phyloP scores from a whole-genome alignment of 2,113 vertebrate genomes.

The Oreochromis tanganicae region DNA sequence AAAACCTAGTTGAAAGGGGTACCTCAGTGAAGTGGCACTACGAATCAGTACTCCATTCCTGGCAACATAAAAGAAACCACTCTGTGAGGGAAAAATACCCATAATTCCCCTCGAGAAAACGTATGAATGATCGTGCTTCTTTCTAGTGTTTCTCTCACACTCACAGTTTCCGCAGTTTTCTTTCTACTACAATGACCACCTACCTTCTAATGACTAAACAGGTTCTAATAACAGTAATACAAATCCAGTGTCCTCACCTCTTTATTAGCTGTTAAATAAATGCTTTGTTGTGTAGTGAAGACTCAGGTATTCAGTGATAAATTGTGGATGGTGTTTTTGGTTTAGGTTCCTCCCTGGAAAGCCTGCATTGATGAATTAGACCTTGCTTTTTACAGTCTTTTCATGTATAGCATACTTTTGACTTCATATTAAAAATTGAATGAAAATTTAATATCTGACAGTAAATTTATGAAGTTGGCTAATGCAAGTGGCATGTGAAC shows the following conservation, averaged over 20 bases:
- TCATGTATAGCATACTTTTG: not conserved
- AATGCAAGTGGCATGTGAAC: not conserved
- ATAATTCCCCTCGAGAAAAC: conserved; percentile 29
- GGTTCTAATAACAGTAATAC: not conserved
- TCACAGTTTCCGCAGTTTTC: not conserved
- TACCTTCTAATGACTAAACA: not conserved
- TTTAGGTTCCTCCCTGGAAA: not conserved
- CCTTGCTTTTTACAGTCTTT: not conserved
- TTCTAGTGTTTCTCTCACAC: conserved; percentile 20
- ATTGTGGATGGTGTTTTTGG: not conserved
- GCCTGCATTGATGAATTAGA: not conserved
- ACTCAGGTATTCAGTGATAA: not conserved
- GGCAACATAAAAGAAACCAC: conserved; percentile 44
- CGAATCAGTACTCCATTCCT: conserved; percentile 22
- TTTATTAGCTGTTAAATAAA: not conserved
- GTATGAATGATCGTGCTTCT: conserved; percentile 28
- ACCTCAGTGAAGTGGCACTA: conserved; percentile 25
- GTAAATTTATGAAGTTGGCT: not conserved
- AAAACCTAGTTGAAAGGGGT: conserved; percentile 35
- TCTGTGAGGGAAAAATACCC: conserved; percentile 10
- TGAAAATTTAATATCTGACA: not conserved
- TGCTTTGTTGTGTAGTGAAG: not conserved
- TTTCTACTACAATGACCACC: conserved; percentile 8
- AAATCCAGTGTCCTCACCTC: not conserved
- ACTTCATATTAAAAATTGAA: not conserved